These are phyloP conservation scores for Agrotis exclamationis DNA, from an alignment of 2,888 invertebrate species.

Conservation along the genomic window DNA sequence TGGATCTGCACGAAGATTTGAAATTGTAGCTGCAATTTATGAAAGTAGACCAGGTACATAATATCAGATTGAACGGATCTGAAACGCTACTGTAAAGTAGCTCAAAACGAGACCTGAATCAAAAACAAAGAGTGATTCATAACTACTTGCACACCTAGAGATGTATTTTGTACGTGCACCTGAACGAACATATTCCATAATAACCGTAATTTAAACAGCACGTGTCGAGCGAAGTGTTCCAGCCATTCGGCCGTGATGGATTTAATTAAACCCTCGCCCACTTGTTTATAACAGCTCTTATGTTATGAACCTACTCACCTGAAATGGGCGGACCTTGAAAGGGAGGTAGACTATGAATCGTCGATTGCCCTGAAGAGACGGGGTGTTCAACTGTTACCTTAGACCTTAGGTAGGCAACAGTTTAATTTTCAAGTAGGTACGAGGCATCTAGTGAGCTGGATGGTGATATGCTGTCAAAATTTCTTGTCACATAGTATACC, in stretches of 20 bases:
- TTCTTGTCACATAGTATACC: slow-evolving; percentile 2
- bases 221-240: slow-evolving; percentile 47
- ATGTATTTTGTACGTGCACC: slow-evolving; percentile 2
- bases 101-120: background rate
- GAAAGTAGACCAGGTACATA: background rate
- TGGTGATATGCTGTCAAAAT: background rate
- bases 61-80: no score
- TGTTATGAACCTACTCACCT: background rate
- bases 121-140: slow-evolving; percentile 8
- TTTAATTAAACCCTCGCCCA: slow-evolving; percentile 24
- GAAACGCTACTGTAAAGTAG: background rate
- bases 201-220: slow-evolving; percentile 38
- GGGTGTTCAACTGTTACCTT: background rate
- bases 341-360: background rate
- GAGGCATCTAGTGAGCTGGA: background rate
- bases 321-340: slow-evolving; percentile 1
- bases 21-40: background rate
- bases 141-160: background rate
- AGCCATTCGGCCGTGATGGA: slow-evolving; percentile 36
- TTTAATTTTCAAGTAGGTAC: background rate
- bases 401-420: no score
- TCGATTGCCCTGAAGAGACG: background rate
- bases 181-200: slow-evolving; percentile 12
- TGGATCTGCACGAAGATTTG: background rate
- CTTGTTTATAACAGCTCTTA: slow-evolving; percentile 25